These are phyloP conservation scores for Thelaira solivaga DNA, from an alignment of 2,888 invertebrate species.

Conservation along the genomic window DNA sequence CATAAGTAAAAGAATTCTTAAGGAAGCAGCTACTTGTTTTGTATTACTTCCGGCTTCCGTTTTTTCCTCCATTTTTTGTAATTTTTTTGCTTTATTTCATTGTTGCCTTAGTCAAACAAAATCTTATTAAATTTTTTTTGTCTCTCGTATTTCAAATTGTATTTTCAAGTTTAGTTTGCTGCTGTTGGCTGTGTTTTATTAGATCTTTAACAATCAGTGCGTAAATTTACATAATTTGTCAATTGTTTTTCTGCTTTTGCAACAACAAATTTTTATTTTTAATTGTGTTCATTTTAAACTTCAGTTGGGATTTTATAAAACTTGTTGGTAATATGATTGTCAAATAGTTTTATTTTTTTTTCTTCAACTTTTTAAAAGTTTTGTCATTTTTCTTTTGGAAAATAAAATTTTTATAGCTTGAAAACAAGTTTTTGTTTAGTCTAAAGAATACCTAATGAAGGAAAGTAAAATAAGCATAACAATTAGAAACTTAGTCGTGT, in stretches of 20 bases:
- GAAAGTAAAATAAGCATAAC: neutral
- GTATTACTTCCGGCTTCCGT: conserved; percentile 59
- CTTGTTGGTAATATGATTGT: conserved; percentile 30
- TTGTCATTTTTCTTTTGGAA: neutral
- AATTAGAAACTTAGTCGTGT: neutral
- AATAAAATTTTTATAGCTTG: conserved; percentile 5
- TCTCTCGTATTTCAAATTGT: neutral
- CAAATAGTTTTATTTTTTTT: neutral
- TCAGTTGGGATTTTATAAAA: conserved; percentile 5
- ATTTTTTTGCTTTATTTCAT: neutral
- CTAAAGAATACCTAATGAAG: neutral
- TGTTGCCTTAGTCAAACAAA: neutral
- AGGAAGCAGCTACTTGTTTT: conserved; percentile 60
- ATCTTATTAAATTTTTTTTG: conserved; percentile 13
- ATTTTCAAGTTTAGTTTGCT: conserved; percentile 13
- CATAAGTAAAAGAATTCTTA: neutral
- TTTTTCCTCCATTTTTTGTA: neutral
- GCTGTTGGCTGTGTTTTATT: neutral
- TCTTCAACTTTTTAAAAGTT: conserved; percentile 14
- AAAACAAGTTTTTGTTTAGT: conserved; percentile 2
- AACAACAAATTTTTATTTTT: conserved; percentile 71
- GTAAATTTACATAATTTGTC: conserved; percentile 74
- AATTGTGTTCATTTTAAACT: conserved; percentile 44
- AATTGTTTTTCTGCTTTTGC: conserved; percentile 74
- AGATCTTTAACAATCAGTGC: conserved; percentile 52